A percentile compares a stretch with the other conserved stretches of the same genome.
Evolutionary conservation across 2,888 invertebrate species (phyloP).

Genomic region (Acronicta leporina): DNA sequence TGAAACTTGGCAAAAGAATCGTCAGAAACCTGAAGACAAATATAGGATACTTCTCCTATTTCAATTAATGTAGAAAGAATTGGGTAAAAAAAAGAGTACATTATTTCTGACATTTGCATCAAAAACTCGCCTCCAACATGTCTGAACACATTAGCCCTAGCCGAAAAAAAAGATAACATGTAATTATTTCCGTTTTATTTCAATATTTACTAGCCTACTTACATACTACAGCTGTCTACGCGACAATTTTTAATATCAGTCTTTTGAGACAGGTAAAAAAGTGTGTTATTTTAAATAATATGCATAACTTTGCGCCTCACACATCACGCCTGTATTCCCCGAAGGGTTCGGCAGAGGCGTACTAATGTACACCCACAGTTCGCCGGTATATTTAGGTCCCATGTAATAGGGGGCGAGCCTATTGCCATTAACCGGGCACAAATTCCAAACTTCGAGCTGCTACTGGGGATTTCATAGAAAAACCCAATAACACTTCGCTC

Average conservation of each 20-base stretch:
- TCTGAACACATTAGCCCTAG: constrained; percentile 86
- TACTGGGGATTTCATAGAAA: too few relatives aligned
- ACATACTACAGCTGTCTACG: constrained; percentile 12
- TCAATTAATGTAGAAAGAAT: not conserved
- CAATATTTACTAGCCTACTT: constrained; percentile 46
- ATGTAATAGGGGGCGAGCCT: too few relatives aligned
- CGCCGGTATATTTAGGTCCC: too few relatives aligned
- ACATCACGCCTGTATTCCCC: too few relatives aligned
- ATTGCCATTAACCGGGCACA: too few relatives aligned
- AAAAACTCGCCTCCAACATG: constrained; percentile 85
- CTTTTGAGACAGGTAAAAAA: constrained; percentile 4
- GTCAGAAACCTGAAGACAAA: not conserved
- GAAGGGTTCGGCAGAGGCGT: too few relatives aligned
- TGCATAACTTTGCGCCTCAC: too few relatives aligned
- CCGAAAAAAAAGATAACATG: constrained; percentile 81
- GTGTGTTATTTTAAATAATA: not conserved
- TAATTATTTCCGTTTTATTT: constrained; percentile 74
- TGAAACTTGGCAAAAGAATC: too few relatives aligned
- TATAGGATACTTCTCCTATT: not conserved
- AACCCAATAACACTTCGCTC: too few relatives aligned
- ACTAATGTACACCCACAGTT: too few relatives aligned
- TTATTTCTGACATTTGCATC: constrained; percentile 51
- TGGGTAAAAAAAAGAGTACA: too few relatives aligned
- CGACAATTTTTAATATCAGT: constrained; percentile 9
- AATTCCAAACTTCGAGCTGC: too few relatives aligned